Conservation (phyloP, 2,888 invertebrate genomes). For the Exephanes ischioxanthus region DNA sequence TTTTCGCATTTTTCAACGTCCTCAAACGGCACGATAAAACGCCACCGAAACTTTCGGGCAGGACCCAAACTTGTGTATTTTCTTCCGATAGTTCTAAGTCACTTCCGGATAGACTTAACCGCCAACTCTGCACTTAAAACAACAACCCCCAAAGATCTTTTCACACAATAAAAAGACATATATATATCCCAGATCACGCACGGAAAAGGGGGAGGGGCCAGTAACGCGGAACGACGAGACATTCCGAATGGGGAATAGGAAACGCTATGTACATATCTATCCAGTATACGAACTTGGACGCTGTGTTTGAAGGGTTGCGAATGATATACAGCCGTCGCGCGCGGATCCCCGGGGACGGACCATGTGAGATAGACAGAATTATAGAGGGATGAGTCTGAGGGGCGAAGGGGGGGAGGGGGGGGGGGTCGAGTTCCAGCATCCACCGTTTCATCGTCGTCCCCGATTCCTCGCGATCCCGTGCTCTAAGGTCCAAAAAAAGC, state of each 20-base stretch:
- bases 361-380: conserved; percentile 44
- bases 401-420: neutral
- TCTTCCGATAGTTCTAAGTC: too few species aligned
- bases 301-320: conserved; percentile 77
- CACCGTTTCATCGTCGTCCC: conserved; percentile 59
- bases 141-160: too few species aligned
- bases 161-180: neutral
- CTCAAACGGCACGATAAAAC: too few species aligned
- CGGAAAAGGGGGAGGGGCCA: neutral
- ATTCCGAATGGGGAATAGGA: conserved; percentile 42
- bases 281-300: conserved; percentile 39
- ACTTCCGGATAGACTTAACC: too few species aligned
- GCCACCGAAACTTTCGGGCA: too few species aligned
- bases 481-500: neutral
- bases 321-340: conserved; percentile 72
- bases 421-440: conserved; percentile 53
- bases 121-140: too few species aligned
- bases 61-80: too few species aligned
- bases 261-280: conserved; percentile 36
- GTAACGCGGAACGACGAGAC: conserved; percentile 41
- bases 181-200: neutral
- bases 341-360: conserved; percentile 23
- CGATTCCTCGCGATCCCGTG: neutral
- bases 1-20: too few species aligned
- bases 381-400: neutral